A percentile compares a stretch with the other conserved stretches of the same genome.
Evolutionary conservation across 1,140 invertebrate genomes (phyloP).

Genomic region (Scaptodrosophila lebanonensis): DNA sequence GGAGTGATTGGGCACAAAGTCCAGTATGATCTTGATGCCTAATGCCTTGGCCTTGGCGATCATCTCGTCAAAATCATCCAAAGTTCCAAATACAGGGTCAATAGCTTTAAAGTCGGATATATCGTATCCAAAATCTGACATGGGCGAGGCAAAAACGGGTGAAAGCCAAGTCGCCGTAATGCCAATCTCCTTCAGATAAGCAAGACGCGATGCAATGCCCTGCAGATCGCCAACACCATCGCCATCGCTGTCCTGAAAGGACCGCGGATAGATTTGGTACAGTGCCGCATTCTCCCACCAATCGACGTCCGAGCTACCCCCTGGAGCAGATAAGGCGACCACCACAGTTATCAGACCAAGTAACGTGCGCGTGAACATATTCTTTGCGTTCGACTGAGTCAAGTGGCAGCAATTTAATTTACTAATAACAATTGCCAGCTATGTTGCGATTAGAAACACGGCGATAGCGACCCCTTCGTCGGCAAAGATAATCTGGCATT

Average conservation of each 20-base stretch:
- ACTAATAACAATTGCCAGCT: slow-evolving; percentile 48
- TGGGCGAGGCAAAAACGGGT: slow-evolving; percentile 83
- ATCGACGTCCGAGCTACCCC: slow-evolving; percentile 53
- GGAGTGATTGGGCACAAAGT: slow-evolving; percentile 84
- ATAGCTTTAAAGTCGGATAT: slow-evolving; percentile 84
- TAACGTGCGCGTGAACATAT: slow-evolving; percentile 57
- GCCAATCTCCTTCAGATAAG: slow-evolving; percentile 79
- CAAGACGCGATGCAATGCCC: slow-evolving; percentile 78
- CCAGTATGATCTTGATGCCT: slow-evolving; percentile 62
- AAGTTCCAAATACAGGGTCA: slow-evolving; percentile 83
- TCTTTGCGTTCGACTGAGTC: slow-evolving; percentile 39
- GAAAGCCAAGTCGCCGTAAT: slow-evolving; percentile 84
- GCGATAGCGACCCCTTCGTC: slow-evolving; percentile 42
- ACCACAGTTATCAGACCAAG: slow-evolving; percentile 22
- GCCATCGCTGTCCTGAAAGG: slow-evolving; percentile 87
- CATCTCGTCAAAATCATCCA: slow-evolving; percentile 85
- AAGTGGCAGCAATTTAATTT: slow-evolving; percentile 51
- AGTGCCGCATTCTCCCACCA: slow-evolving; percentile 87
- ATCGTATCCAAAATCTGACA: slow-evolving; percentile 84
- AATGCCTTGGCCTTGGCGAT: slow-evolving; percentile 79
- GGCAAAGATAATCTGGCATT: background rate
- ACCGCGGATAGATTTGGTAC: slow-evolving; percentile 89
- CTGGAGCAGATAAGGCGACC: slow-evolving; percentile 7
- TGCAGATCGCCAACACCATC: slow-evolving; percentile 88
- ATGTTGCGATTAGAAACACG: slow-evolving; percentile 41